These are phyloP conservation scores for Emmelina monodactyla DNA, from an alignment of 2,888 invertebrate genomes.

Conservation along the genomic window DNA sequence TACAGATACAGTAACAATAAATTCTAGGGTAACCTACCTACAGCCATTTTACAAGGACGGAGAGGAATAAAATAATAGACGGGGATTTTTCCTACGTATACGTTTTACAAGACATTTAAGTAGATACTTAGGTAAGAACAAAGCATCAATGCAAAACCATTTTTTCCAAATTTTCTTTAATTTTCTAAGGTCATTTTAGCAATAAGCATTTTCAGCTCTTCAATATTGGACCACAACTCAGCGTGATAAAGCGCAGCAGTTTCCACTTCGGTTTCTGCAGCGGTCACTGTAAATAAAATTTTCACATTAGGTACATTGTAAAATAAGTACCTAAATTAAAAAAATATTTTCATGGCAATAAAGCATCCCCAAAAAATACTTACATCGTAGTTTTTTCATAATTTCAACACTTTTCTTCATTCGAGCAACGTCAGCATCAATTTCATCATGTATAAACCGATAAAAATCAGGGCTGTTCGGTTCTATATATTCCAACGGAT, in stretches of 20 bases:
- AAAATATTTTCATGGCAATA: not conserved
- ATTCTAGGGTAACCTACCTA: too few relatives aligned
- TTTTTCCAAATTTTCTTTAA: too few relatives aligned
- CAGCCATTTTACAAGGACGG: too few relatives aligned
- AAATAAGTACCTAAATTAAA: constrained; percentile 1
- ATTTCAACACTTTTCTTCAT: constrained; percentile 30
- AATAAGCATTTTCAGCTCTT: constrained; percentile 20
- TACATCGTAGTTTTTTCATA: constrained; percentile 29
- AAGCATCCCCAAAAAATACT: constrained; percentile 16
- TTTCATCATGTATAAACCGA: constrained; percentile 26
- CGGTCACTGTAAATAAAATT: constrained; percentile 24
- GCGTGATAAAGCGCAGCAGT: constrained; percentile 36
- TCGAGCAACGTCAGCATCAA: constrained; percentile 28
- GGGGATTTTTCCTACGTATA: too few relatives aligned
- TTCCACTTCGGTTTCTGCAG: constrained; percentile 41
- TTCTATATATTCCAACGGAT: constrained; percentile 20
- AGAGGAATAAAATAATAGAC: too few relatives aligned
- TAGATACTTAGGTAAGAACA: too few relatives aligned
- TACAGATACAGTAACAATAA: too few relatives aligned
- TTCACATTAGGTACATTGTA: not conserved
- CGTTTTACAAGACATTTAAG: too few relatives aligned
- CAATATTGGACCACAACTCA: constrained; percentile 30
- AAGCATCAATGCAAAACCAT: too few relatives aligned
- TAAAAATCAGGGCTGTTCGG: constrained; percentile 32
- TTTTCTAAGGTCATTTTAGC: too few relatives aligned